Percentiles rank a stretch among this genome's conserved stretches.
These are phyloP conservation scores for Brachyistius frenatus DNA, from an alignment of 2,113 vertebrate species.

Conservation along the genomic window DNA sequence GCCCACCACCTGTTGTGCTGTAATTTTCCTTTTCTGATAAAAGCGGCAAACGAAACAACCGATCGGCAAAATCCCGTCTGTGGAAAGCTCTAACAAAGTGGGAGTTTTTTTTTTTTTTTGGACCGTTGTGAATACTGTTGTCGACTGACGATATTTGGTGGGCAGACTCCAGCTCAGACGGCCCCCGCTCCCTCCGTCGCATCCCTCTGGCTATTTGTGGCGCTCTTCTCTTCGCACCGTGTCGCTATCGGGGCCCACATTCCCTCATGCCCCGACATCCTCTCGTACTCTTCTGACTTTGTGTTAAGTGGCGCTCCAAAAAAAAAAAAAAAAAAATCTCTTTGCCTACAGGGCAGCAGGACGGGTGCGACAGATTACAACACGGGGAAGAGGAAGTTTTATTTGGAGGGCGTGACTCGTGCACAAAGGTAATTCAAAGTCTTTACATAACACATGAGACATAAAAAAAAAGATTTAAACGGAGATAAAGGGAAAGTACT, in stretches of 20 bases:
- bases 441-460: background rate
- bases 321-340: slow-evolving; percentile 6
- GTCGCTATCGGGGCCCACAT: slow-evolving; percentile 30
- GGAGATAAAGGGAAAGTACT: background rate
- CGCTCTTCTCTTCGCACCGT: slow-evolving; percentile 17
- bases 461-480: background rate
- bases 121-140: slow-evolving; percentile 27
- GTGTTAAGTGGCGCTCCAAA: slow-evolving; percentile 2
- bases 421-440: background rate
- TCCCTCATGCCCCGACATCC: slow-evolving; percentile 4
- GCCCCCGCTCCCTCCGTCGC: slow-evolving; percentile 1
- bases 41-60: too few species aligned
- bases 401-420: background rate
- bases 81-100: background rate
- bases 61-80: background rate
- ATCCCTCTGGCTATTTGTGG: slow-evolving; percentile 64
- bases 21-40: too few species aligned
- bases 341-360: background rate
- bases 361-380: background rate
- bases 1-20: too few species aligned
- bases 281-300: slow-evolving; percentile 9
- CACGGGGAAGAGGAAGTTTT: background rate
- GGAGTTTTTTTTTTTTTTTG: background rate
- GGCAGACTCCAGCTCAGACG: slow-evolving; percentile 45
- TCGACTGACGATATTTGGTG: slow-evolving; percentile 57